Percentiles rank a stretch among this genome's conserved stretches.
Conservation (phyloP, 2,888 invertebrate species). For the Reticulitermes lucifugus region DNA sequence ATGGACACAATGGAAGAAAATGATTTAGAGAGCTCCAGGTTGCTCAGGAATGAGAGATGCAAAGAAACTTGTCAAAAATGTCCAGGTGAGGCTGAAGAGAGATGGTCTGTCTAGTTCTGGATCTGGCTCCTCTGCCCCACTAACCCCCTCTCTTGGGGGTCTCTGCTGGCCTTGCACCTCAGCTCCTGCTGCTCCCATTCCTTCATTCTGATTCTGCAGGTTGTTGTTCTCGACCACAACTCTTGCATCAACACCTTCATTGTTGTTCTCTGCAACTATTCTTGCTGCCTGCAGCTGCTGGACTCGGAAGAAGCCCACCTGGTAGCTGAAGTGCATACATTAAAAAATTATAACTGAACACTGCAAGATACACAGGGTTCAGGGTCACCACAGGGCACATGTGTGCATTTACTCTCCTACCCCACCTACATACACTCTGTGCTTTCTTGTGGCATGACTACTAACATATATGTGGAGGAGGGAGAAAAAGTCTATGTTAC, state of each 20-base stretch:
- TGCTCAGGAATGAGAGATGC: slow-evolving; percentile 94
- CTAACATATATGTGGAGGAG: no score
- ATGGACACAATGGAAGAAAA: slow-evolving; percentile 3
- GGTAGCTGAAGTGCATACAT: slow-evolving; percentile 68
- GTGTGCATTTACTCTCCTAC: no score
- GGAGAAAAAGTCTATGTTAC: no score
- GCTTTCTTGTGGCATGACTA: no score
- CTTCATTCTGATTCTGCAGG: slow-evolving; percentile 57
- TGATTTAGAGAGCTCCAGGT: slow-evolving; percentile 70
- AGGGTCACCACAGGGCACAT: no score
- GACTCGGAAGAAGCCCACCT: slow-evolving; percentile 80
- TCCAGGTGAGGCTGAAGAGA: slow-evolving; percentile 83
- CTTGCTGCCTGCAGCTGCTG: slow-evolving; percentile 51
- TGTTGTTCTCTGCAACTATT: slow-evolving; percentile 53
- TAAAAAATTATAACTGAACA: not conserved
- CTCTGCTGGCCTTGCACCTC: slow-evolving; percentile 40
- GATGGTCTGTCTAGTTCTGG: slow-evolving; percentile 67
- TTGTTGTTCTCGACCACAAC: slow-evolving; percentile 59
- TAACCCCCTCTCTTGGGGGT: slow-evolving; percentile 39
- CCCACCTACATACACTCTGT: no score
- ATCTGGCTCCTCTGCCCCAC: slow-evolving; percentile 48
- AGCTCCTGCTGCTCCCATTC: slow-evolving; percentile 56
- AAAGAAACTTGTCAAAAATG: slow-evolving; percentile 93
- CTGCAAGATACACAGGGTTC: not conserved
- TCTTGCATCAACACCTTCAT: slow-evolving; percentile 53